Base-by-base conservation (phyloP, 2,888 invertebrate genomes). In the Kuschelorhynchus macadamiae region DNA sequence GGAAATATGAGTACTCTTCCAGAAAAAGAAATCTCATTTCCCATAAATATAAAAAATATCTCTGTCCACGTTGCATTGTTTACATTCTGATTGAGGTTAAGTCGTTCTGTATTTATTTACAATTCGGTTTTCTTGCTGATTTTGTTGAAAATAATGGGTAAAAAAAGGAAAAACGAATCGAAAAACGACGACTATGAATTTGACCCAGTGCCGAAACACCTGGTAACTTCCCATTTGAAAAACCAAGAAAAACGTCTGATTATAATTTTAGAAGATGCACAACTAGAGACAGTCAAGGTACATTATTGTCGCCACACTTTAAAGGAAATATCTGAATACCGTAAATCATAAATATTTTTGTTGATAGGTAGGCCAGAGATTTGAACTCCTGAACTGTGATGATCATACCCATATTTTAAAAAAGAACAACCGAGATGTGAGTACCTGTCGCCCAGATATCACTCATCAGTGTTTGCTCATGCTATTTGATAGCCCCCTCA, bases 401-500 rank as follows among this genome's bases (percentile, higher is more conserved):
- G 96, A 97, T 80, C 98, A 98, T 83, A 88, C 88, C 18, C 86
- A 89, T 73, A 91, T 96, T 70, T 86, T 97, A 74, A 91, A 92
- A 74, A 97, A 94, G 81, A 92, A 93, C 81, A 92, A 94, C 75
- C 87, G 95, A 66, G 95, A 97, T 77, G 92, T 94, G 0, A 93
- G 95, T 0, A 89, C 92, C 1, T 96, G 95, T 79, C 87, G 99
- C 25, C 99, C 99, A 0, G 99, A 99, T 80, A 99, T 99, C 69
- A 90, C 95, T 0, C 98, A 99, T 83, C 98, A 98, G 83, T 98
- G 98, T 81, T 86, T 99, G 12, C 86, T 99, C 0, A 99, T 98
- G 97, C 86, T 99, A 49, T 91, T 98, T 86, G 98, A 99, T 82
- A 97, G 97, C 69, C 99, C 99, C 0, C 85, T 99, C 41, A 99